Conservation (phyloP, 2,888 invertebrate species). For the Drosophila tripunctata region DNA sequence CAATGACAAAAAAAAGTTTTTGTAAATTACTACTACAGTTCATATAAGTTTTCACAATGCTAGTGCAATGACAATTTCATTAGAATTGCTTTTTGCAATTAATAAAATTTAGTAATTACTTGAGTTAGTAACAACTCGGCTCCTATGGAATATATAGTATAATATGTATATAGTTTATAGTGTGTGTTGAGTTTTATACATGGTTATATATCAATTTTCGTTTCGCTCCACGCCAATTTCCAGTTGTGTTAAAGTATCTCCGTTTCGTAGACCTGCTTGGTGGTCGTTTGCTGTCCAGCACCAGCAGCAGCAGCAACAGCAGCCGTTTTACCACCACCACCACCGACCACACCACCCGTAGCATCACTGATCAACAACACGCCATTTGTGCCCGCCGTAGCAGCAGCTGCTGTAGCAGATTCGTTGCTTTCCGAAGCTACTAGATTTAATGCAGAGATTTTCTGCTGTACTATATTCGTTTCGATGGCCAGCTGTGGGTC, state of each 20-base stretch:
- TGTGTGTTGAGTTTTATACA: too few species aligned
- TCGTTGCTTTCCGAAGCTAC: too few species aligned
- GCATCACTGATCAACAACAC: constrained; percentile 66
- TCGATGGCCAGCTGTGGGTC: constrained; percentile 96
- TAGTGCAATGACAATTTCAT: too few species aligned
- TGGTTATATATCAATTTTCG: constrained; percentile 79
- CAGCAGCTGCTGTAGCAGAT: constrained; percentile 29
- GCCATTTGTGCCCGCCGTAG: constrained; percentile 68
- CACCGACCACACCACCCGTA: constrained; percentile 63
- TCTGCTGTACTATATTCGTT: constrained; percentile 92
- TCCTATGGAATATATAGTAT: too few species aligned
- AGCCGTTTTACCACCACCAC: constrained; percentile 38
- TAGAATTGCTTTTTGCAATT: too few species aligned
- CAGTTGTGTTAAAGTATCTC: constrained; percentile 93
- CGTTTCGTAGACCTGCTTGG: constrained; percentile 94
- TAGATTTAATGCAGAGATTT: constrained; percentile 82
- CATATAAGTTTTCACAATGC: too few species aligned
- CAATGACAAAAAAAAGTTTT: too few species aligned
- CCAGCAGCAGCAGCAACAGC: too few species aligned
- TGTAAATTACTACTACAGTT: too few species aligned
- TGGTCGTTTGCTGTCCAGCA: constrained; percentile 85
- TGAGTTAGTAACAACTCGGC: too few species aligned
- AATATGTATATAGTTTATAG: neutral
- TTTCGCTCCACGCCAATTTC: constrained; percentile 83
- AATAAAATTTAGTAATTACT: too few species aligned